Evolutionary conservation across 2,888 invertebrate species (phyloP), one percentile per base, ranked within the genome.

Genomic region (Magallana nippona): DNA sequence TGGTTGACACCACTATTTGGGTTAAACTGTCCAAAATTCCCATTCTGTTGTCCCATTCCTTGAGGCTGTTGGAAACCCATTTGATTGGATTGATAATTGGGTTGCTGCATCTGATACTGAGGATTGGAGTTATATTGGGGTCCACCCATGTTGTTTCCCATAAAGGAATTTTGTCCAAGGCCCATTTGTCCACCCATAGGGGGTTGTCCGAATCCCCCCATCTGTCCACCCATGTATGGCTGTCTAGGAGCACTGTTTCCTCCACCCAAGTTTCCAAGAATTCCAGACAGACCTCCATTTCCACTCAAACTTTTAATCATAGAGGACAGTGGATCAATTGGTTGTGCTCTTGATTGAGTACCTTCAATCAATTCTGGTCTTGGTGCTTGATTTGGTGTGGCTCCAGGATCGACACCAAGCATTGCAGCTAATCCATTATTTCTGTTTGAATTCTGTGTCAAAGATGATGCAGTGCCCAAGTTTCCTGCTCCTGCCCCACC

Each of bases 361-460:
- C 80, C 80, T 83, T 85, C 85, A 2, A 81, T 71, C 10, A 85
- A 60, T 32, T 83, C 83, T 3, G 85, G 63, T 82, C 58, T 81
- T 8, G 85, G 58, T 82, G 82, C 82, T 82, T 63, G 71, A 22
- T 82, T 63, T 55, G 84, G 19, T 62, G 44, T 63, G 3, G 84
- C 82, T 79, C 79, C 82, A 15, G 84, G 84, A 56, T 84, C 84
- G 55, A 84, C 78, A n/a, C 84, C 84, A n/a, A 84, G 82, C 56
- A 84, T 63, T 62, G 55, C 58, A 19, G 84, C 84, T 32, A 84
- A 71, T 55, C 71, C 32, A 55, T 78, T 81, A 11, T 62, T 62
- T 71, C 81, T 60, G 44, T 44, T 44, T 27, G 81, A 44, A 62
- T 60, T 60, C 56, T 27, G 71, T 71, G 82, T 82, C 55, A 82